Evolutionary conservation across 1,140 invertebrate species (phyloP).

Genomic region (Anastatus disparis): DNA sequence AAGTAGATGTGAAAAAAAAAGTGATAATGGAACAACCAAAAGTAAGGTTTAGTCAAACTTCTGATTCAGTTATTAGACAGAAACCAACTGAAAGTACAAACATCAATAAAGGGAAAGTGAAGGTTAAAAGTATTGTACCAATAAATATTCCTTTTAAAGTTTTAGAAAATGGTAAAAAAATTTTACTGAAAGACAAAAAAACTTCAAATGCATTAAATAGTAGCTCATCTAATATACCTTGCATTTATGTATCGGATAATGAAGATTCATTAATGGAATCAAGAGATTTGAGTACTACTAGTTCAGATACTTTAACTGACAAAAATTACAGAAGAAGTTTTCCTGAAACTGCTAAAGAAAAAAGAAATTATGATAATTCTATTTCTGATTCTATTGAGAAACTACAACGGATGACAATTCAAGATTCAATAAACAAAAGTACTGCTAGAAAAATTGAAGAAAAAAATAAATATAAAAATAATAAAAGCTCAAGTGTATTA

Average conservation of each 20-base stretch:
- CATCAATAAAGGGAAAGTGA: conserved; percentile 25
- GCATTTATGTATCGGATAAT: background rate
- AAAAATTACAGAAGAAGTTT: too few relatives aligned
- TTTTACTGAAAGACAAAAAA: background rate
- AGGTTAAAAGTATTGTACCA: conserved; percentile 42
- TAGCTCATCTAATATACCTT: background rate
- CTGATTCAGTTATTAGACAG: background rate
- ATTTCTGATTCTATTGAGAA: background rate
- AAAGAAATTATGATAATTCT: background rate
- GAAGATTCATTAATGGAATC: background rate
- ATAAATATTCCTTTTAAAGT: conserved; percentile 43
- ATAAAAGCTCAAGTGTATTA: background rate
- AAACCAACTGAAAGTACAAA: background rate
- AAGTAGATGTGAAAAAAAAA: background rate
- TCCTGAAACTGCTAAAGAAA: too few relatives aligned
- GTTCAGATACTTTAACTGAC: background rate
- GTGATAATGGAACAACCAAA: conserved; percentile 42
- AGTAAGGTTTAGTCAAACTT: conserved; percentile 48
- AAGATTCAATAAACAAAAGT: background rate
- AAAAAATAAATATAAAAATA: background rate
- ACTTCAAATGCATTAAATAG: background rate
- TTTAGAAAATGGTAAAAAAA: conserved; percentile 40
- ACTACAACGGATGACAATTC: background rate
- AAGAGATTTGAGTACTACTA: background rate
- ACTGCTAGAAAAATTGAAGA: background rate